Conservation (phyloP, 2,797 vertebrate species). For the Chloroceryle amazona region DNA sequence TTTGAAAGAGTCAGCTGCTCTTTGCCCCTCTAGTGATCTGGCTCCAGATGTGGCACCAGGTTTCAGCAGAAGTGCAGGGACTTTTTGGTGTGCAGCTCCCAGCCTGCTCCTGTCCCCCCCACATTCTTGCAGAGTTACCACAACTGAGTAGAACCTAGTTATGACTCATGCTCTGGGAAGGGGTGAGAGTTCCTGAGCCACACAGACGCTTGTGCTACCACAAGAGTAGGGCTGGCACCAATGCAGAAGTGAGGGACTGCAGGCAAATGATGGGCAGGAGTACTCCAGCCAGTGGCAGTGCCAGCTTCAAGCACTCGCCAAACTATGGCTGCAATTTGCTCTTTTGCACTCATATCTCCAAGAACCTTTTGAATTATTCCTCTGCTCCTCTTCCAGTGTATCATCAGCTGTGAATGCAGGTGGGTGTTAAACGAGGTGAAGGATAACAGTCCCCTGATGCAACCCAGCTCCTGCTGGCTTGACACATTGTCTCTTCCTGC, state of each 20-base stretch:
- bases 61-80: background rate
- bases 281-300: background rate
- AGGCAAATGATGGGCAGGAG: background rate
- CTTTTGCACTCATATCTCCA: background rate
- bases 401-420: background rate
- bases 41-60: background rate
- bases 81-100: background rate
- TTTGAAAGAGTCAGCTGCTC: background rate
- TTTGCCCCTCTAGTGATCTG: background rate
- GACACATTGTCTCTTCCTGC: background rate
- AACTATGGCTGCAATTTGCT: background rate
- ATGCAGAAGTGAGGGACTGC: background rate
- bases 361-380: conserved; percentile 1
- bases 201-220: background rate
- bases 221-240: accelerated
- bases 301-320: background rate
- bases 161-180: background rate
- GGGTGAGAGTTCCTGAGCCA: background rate
- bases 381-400: background rate
- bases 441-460: background rate
- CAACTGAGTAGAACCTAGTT: background rate
- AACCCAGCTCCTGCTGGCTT: background rate
- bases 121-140: accelerated
- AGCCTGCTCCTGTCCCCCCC: background rate
- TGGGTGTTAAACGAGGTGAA: background rate